Conservation (phyloP, 37 sponge, comb jelly and placozoan genomes). For the Ianthella basta region DNA sequence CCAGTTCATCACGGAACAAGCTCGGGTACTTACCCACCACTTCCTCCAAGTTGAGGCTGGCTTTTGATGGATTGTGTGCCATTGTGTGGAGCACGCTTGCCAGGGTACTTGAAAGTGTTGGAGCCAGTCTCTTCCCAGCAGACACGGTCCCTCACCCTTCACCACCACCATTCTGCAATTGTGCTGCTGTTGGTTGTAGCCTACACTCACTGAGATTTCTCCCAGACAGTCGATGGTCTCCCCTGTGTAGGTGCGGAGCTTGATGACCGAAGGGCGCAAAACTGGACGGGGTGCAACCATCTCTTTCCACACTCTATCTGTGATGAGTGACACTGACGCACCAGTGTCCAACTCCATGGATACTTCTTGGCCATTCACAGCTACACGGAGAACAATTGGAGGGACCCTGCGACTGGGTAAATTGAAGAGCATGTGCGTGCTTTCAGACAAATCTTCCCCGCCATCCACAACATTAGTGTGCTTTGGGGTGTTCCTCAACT, state of each 20-base stretch:
- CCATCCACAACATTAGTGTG: not conserved
- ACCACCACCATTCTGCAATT: constrained; percentile 1
- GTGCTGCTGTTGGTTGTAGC: constrained; percentile 7
- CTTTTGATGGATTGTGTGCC: too few species aligned
- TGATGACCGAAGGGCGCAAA: not conserved
- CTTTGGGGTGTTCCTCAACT: not conserved
- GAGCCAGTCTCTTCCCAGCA: constrained; percentile 34
- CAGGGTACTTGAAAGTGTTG: constrained; percentile 14
- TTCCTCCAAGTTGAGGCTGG: too few species aligned
- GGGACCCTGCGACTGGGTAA: not conserved
- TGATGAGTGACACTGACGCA: constrained; percentile 32
- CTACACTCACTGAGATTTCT: constrained; percentile 17
- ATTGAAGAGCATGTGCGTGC: constrained; percentile 3
- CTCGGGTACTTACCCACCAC: too few species aligned
- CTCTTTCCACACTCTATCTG: not conserved
- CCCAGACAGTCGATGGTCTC: constrained; percentile 18
- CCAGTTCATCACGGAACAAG: too few species aligned
- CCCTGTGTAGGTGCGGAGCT: constrained; percentile 37
- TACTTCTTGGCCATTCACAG: constrained; percentile 28
- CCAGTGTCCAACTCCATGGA: constrained; percentile 38
- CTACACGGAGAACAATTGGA: not conserved
- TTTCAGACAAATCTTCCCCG: not conserved
- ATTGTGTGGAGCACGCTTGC: too few species aligned
- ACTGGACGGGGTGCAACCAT: not conserved
- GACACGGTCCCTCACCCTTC: constrained; percentile 34